Conservation (phyloP, 2,113 vertebrate genomes). For the Mohoua ochrocephala region DNA sequence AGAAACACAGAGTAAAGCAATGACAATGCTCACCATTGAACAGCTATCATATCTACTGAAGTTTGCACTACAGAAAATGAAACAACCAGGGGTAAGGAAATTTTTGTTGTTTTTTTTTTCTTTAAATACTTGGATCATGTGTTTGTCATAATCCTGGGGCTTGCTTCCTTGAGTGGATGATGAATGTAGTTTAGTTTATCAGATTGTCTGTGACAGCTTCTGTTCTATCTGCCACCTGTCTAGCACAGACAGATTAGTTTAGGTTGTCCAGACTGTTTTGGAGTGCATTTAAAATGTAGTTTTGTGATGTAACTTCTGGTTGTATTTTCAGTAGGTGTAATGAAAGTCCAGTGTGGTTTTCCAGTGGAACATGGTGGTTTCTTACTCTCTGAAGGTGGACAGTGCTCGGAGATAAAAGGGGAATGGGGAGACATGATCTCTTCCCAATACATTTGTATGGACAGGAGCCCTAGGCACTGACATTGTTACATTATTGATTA, state of each 20-base stretch:
- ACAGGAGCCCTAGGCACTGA: neutral
- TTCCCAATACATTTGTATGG: neutral
- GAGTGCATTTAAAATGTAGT: neutral
- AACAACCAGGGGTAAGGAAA: conserved; percentile 93
- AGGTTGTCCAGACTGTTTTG: neutral
- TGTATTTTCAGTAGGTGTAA: neutral
- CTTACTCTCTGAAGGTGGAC: neutral
- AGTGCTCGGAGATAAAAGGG: neutral
- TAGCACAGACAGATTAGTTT: neutral
- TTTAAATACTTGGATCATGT: neutral
- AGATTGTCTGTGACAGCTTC: neutral
- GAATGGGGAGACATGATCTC: neutral
- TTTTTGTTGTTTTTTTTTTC: neutral
- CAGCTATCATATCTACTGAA: conserved; percentile 97
- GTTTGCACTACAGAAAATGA: conserved; percentile 99
- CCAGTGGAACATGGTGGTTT: neutral
- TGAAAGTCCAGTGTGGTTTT: neutral
- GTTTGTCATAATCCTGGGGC: neutral
- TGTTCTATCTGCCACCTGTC: neutral
- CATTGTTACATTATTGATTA: neutral
- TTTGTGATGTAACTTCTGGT: neutral
- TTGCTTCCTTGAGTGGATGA: neutral
- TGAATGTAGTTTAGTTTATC: neutral
- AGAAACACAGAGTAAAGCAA: conserved; percentile 98
- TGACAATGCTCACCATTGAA: conserved; percentile 96